Conservation (phyloP, 2,797 vertebrate species). For the Rhodeus uyekii region DNA sequence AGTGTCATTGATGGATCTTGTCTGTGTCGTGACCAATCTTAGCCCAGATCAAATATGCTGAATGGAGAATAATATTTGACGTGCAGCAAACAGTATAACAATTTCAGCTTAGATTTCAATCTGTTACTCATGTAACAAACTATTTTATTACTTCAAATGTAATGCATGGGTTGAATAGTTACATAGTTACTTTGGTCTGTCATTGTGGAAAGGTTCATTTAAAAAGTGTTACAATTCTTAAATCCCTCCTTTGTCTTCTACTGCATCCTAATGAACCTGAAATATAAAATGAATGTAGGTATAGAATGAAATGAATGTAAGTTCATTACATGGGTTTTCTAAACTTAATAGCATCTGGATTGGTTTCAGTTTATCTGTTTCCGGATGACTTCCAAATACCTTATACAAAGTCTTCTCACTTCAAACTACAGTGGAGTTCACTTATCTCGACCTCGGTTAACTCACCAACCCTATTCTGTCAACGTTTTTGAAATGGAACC, state of each 20-base stretch:
- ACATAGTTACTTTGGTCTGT: background rate
- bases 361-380: too few species aligned
- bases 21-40: background rate
- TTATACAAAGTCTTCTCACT: background rate
- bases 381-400: background rate
- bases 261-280: background rate
- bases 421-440: too few species aligned
- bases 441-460: too few species aligned
- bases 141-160: background rate
- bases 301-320: background rate
- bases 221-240: background rate
- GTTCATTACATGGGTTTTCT: background rate
- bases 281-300: background rate
- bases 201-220: background rate
- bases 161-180: background rate
- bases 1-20: background rate
- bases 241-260: background rate
- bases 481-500: too few species aligned
- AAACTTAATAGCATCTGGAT: background rate
- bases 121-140: background rate
- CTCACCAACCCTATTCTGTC: too few species aligned
- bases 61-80: background rate
- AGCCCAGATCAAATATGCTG: background rate
- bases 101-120: background rate
- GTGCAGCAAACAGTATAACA: background rate